Base-by-base conservation (phyloP, 2,113 vertebrate genomes). In the Clinocottus analis region DNA sequence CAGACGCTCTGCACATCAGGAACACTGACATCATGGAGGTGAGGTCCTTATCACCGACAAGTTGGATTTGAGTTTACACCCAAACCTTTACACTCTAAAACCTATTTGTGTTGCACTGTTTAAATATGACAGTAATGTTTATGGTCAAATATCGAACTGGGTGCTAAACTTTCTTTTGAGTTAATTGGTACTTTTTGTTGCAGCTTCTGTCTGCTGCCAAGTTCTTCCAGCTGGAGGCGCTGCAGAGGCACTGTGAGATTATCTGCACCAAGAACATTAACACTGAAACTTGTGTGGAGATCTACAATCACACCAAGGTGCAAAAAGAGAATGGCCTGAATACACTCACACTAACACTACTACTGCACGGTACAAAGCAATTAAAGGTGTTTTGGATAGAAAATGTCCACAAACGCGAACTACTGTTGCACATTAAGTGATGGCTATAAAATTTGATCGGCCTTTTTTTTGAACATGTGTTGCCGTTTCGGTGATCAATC, bases 261-360 rank as follows among this genome's bases (percentile, higher is more conserved):
- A 97, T 99, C 91, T 99, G 98, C 78, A 95, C 97, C 49, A 99
- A 99, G 91, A 98, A 97, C 93, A 97, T 99, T 89, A 99, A 97
- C 84, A 97, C 96, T 0, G 98, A 99, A 83, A 98, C 97, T 72
- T 98, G 97, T 64, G 98, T 99, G 91, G 98, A 99, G 90, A 95
- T 99, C 93, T 99, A 99, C 95, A 99, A 96, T 89, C 98, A 99
- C 72, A 97, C 98, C 87, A 99, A 98, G 97, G 98, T 99, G 33
- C n/a, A 43, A 63, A 62, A 67, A 37, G 5, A n/a, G 2, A 68
- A 14, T 0, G 17, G 7, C n/a, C 4, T 62, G 19, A 62, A 56
- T 19, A 41, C 8, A 70, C 17, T 11, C 29, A 62, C 27, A 63
- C 6, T 63, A 39, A 10, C 12, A 33, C 4, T 17, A 21, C 45